Evolutionary conservation across 1,140 invertebrate genomes (phyloP).

Genomic region (Yoshiicerus persimilis): DNA sequence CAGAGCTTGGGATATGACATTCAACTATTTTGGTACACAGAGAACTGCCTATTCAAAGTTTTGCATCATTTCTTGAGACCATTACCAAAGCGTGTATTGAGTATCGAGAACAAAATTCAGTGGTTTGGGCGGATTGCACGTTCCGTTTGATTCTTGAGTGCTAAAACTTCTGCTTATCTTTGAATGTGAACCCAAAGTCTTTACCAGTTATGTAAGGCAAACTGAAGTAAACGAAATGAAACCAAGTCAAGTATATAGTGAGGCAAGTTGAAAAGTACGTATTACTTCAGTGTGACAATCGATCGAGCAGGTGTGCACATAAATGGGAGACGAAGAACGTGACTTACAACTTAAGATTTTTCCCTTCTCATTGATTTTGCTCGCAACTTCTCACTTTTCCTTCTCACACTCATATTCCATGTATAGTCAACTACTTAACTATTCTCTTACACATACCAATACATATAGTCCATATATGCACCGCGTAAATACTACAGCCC

Average conservation of each 20-base stretch:
- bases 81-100: neutral
- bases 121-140: neutral
- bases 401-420: neutral
- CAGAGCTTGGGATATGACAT: neutral
- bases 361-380: constrained; percentile 38
- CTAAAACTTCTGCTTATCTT: neutral
- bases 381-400: neutral
- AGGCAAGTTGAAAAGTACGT: neutral
- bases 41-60: neutral
- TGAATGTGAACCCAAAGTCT: neutral
- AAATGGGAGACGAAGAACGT: constrained; percentile 27
- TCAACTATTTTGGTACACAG: neutral
- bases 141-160: neutral
- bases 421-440: neutral
- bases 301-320: constrained; percentile 38
- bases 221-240: constrained; percentile 4
- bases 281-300: constrained; percentile 40
- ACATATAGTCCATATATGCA: neutral
- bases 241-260: constrained; percentile 10
- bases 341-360: constrained; percentile 37
- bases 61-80: neutral
- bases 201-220: neutral
- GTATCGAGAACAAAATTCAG: neutral
- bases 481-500: neutral
- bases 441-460: neutral